Percentiles rank a stretch among this genome's conserved stretches.
Conservation (phyloP, 2,888 invertebrate species). For the Polyploca ridens region DNA sequence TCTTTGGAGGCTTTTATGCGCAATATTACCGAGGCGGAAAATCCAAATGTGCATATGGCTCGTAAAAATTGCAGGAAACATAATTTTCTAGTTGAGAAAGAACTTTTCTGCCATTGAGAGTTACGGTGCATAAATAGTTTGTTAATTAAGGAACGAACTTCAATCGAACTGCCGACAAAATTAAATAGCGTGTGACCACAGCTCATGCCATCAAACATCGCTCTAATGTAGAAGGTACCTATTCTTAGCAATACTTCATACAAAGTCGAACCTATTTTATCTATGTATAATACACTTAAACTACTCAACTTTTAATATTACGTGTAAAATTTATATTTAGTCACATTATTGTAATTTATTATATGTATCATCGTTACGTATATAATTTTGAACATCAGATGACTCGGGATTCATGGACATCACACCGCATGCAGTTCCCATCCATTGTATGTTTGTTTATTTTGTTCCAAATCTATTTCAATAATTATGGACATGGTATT, state of each 20-base stretch:
- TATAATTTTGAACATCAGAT: constrained; percentile 84
- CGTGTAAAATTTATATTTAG: constrained; percentile 83
- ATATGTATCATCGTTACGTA: constrained; percentile 84
- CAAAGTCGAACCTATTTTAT: constrained; percentile 77
- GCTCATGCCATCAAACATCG: constrained; percentile 51
- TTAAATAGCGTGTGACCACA: constrained; percentile 51
- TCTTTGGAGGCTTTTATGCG: constrained; percentile 39
- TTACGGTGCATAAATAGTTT: constrained; percentile 32
- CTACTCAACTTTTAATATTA: constrained; percentile 81
- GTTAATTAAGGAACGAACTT: constrained; percentile 55
- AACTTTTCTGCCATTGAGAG: constrained; percentile 26
- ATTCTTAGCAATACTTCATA: constrained; percentile 78
- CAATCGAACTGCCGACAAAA: constrained; percentile 28
- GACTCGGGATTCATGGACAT: constrained; percentile 70
- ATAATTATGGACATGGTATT: constrained; percentile 71
- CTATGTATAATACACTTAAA: constrained; percentile 81
- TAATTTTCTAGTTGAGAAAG: constrained; percentile 39
- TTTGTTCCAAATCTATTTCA: constrained; percentile 61
- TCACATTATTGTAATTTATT: constrained; percentile 82
- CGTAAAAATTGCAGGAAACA: constrained; percentile 46
- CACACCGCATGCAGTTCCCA: constrained; percentile 47
- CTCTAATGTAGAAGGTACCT: constrained; percentile 54
- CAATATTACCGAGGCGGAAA: constrained; percentile 45
- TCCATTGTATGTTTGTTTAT: constrained; percentile 53
- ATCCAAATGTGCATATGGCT: constrained; percentile 45